These are phyloP conservation scores for Molanna angustata DNA, from an alignment of 2,888 invertebrate genomes.

Conservation along the genomic window DNA sequence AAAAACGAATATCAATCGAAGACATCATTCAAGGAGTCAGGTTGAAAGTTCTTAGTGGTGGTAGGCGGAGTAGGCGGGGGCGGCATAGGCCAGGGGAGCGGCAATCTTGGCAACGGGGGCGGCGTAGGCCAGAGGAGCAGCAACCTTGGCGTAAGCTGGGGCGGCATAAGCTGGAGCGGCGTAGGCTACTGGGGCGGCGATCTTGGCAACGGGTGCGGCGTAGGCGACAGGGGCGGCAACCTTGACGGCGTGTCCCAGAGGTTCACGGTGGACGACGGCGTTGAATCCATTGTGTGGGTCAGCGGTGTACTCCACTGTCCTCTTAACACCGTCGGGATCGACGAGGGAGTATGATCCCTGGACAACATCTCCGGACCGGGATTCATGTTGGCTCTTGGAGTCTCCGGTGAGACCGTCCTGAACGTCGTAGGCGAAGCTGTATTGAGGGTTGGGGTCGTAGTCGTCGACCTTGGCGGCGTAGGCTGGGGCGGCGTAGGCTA, in stretches of 20 bases:
- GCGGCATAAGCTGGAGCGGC: constrained; percentile 36
- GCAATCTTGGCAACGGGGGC: constrained; percentile 20
- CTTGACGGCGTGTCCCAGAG: constrained; percentile 37
- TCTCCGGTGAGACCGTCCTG: constrained; percentile 59
- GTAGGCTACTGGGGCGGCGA: constrained; percentile 40
- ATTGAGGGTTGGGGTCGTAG: constrained; percentile 56
- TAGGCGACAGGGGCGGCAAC: constrained; percentile 34
- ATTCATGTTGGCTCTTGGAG: constrained; percentile 57
- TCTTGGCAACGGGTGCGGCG: constrained; percentile 37
- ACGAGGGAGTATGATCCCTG: constrained; percentile 56
- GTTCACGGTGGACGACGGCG: constrained; percentile 48
- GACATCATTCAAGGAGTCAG: not conserved
- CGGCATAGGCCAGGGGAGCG: constrained; percentile 32
- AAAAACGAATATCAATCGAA: constrained; percentile 9
- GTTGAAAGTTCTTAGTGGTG: constrained; percentile 34
- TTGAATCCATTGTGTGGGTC: constrained; percentile 54
- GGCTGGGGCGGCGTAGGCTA: constrained; percentile 26
- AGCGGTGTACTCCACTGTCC: constrained; percentile 51
- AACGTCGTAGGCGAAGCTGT: constrained; percentile 58
- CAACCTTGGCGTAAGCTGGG: constrained; percentile 36
- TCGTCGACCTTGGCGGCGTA: constrained; percentile 26
- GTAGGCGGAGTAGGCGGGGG: constrained; percentile 68
- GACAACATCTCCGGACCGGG: constrained; percentile 56
- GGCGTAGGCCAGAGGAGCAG: constrained; percentile 33
- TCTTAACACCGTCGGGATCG: constrained; percentile 55